Evolutionary conservation across 2,888 invertebrate species (phyloP).

Genomic region (Tenthredo scrophulariae): DNA sequence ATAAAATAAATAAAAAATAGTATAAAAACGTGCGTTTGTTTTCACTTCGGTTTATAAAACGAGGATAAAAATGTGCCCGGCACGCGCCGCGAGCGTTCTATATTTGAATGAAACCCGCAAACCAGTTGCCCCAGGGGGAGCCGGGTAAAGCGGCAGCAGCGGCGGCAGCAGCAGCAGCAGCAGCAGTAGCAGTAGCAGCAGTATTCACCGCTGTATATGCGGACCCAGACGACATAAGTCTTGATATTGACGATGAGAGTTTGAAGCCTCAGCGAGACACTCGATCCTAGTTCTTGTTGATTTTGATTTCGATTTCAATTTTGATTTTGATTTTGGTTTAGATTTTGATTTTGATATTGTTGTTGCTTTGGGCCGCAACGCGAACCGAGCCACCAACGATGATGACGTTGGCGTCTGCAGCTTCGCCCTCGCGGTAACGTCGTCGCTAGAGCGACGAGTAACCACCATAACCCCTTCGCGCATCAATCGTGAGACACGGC

Average conservation of each 20-base stretch:
- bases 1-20: background rate
- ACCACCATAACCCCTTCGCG: slow-evolving; percentile 39
- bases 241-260: background rate
- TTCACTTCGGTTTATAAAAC: slow-evolving; percentile 43
- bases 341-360: background rate
- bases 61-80: slow-evolving; percentile 71
- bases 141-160: background rate
- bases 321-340: background rate
- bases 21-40: background rate
- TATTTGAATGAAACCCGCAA: slow-evolving; percentile 74
- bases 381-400: background rate
- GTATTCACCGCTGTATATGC: slow-evolving; percentile 14
- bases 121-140: background rate
- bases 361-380: background rate
- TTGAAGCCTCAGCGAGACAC: background rate
- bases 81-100: slow-evolving; percentile 72
- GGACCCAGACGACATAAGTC: slow-evolving; percentile 3
- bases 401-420: background rate
- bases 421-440: background rate
- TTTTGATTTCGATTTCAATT: background rate
- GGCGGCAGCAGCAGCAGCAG: background rate
- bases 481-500: slow-evolving; percentile 43
- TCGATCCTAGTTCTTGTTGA: background rate
- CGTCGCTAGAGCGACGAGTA: background rate
- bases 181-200: background rate